Percentiles rank a stretch among this genome's conserved stretches.
Conservation (phyloP, 2,113 vertebrate species). For the Hylia prasina region DNA sequence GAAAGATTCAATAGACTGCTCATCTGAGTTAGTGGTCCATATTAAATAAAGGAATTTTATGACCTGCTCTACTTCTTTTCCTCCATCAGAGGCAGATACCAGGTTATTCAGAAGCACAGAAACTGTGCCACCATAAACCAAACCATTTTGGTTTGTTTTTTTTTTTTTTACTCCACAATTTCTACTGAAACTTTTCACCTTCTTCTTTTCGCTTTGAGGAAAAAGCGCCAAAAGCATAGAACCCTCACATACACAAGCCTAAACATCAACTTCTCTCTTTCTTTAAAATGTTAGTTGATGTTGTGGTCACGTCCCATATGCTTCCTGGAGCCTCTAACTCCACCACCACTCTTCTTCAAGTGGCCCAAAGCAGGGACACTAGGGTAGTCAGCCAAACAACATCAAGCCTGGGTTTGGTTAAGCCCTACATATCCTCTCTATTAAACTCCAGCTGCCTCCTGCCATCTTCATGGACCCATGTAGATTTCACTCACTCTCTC, state of each 20-base stretch:
- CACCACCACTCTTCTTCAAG: not conserved
- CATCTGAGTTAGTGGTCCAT: not conserved
- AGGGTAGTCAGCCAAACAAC: accelerated
- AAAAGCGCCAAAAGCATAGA: not conserved
- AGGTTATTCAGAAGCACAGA: not conserved
- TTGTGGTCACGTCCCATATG: accelerated
- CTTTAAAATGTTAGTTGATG: not conserved
- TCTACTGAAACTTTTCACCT: not conserved
- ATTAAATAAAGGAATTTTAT: not conserved
- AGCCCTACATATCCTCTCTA: not conserved
- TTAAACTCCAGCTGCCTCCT: not conserved
- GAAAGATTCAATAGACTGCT: not conserved
- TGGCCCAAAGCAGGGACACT: not conserved
- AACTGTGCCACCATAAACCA: not conserved
- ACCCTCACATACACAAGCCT: not conserved
- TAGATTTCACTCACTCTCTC: not conserved
- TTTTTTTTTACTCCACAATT: not conserved
- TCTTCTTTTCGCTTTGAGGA: not conserved
- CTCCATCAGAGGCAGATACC: not conserved
- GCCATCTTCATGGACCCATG: not conserved
- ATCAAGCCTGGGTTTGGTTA: not conserved
- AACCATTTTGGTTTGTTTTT: not conserved
- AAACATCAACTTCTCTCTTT: not conserved
- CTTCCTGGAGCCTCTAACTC: not conserved
- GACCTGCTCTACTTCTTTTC: not conserved